Percentiles rank a stretch among this genome's conserved stretches.
Conservation (phyloP, 2,888 invertebrate genomes). For the Euspilapteryx auroguttella region DNA sequence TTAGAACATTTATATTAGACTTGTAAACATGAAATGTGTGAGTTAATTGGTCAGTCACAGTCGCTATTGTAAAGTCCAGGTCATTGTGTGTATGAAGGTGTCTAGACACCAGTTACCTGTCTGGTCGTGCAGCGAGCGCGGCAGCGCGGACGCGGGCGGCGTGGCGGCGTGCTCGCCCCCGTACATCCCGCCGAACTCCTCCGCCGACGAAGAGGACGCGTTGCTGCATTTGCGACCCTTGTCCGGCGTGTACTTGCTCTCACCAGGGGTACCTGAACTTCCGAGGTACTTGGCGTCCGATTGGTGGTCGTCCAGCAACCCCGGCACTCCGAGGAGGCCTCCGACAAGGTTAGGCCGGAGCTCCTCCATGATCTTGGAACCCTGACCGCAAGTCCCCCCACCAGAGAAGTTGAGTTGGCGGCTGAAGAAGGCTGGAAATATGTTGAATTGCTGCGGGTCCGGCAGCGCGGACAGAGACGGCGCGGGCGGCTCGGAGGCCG, state of each 20-base stretch:
- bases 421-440: slow-evolving; percentile 89
- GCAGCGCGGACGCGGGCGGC: slow-evolving; percentile 62
- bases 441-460: slow-evolving; percentile 84
- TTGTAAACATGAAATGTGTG: too few relatives aligned
- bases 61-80: too few relatives aligned
- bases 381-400: slow-evolving; percentile 69
- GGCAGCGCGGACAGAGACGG: slow-evolving; percentile 61
- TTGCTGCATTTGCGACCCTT: slow-evolving; percentile 77
- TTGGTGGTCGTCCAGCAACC: slow-evolving; percentile 78
- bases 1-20: too few relatives aligned
- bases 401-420: slow-evolving; percentile 83
- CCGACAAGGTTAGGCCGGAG: slow-evolving; percentile 80
- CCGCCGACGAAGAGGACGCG: slow-evolving; percentile 75
- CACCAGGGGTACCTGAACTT: slow-evolving; percentile 27
- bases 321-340: slow-evolving; percentile 76
- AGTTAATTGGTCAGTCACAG: too few relatives aligned
- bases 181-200: slow-evolving; percentile 87
- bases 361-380: slow-evolving; percentile 83
- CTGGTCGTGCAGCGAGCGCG: slow-evolving; percentile 58
- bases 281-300: slow-evolving; percentile 59
- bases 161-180: slow-evolving; percentile 73
- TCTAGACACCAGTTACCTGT: too few relatives aligned
- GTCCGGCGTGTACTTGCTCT: slow-evolving; percentile 58
- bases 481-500: slow-evolving; percentile 55
- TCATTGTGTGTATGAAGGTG: too few relatives aligned